These are phyloP conservation scores for Drosophila asahinai DNA, from an alignment of 1,140 invertebrate species.

Conservation along the genomic window DNA sequence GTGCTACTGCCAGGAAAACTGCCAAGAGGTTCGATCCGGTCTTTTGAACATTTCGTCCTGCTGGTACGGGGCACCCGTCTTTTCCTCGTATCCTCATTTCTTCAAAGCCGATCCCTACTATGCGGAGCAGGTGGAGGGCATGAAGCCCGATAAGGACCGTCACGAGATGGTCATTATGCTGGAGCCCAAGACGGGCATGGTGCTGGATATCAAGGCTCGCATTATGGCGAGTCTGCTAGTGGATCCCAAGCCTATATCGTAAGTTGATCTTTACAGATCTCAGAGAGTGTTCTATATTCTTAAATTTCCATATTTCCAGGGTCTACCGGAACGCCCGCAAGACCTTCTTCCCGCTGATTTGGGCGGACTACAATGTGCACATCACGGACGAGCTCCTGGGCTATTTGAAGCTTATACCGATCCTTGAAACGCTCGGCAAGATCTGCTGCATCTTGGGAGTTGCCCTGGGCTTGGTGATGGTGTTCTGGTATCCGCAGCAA, in stretches of 20 bases:
- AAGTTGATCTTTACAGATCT: background rate
- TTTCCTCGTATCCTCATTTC: constrained; percentile 94
- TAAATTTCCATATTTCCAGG: constrained; percentile 50
- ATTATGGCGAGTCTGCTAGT: constrained; percentile 91
- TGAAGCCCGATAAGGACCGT: constrained; percentile 89
- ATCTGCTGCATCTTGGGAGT: constrained; percentile 39
- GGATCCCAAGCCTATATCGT: constrained; percentile 86
- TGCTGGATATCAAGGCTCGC: constrained; percentile 89
- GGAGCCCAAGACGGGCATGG: constrained; percentile 90
- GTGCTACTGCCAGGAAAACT: constrained; percentile 58
- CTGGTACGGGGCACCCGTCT: constrained; percentile 88
- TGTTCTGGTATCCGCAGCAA: constrained; percentile 68
- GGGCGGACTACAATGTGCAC: constrained; percentile 90
- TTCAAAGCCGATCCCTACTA: constrained; percentile 91
- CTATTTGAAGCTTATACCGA: constrained; percentile 64
- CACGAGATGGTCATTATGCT: constrained; percentile 90
- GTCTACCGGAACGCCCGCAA: constrained; percentile 86
- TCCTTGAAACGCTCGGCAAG: constrained; percentile 44
- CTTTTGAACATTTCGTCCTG: constrained; percentile 62
- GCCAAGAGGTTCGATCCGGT: constrained; percentile 60
- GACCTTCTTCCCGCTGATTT: constrained; percentile 90
- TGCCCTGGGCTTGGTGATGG: constrained; percentile 56
- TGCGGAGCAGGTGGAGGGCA: constrained; percentile 88
- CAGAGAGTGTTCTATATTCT: too few species aligned
- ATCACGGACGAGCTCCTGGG: constrained; percentile 86